Conservation (phyloP, 2,797 vertebrate species). For the Thaleichthys pacificus region DNA sequence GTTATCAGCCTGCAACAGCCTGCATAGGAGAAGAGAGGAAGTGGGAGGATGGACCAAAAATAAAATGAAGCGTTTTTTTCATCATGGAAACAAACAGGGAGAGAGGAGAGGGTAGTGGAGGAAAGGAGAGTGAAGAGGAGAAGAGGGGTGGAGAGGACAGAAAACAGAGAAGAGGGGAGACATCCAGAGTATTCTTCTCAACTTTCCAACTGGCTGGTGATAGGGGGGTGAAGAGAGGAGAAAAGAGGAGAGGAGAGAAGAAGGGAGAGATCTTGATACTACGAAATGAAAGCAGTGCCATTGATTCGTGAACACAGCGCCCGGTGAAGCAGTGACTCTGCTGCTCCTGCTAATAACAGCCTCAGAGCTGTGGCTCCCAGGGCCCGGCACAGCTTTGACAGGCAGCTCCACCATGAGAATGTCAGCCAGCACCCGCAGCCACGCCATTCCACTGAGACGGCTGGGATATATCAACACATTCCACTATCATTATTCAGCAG, state of each 20-base stretch:
- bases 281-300: too few species aligned
- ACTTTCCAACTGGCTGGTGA: too few species aligned
- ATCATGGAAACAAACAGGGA: too few species aligned
- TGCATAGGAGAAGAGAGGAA: conserved; percentile 10
- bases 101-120: too few species aligned
- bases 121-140: not conserved
- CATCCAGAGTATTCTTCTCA: too few species aligned
- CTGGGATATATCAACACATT: conserved; percentile 68
- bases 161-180: not conserved
- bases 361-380: conserved; percentile 42
- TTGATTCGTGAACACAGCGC: too few species aligned
- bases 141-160: not conserved
- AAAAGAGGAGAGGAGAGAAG: not conserved
- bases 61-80: too few species aligned
- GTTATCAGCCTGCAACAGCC: conserved; percentile 56
- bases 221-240: not conserved
- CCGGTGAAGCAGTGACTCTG: not conserved
- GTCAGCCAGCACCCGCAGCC: conserved; percentile 71
- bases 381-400: conserved; percentile 57
- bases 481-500: conserved; percentile 65
- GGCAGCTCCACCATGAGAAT: conserved; percentile 67
- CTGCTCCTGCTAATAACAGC: conserved; percentile 43
- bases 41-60: not conserved
- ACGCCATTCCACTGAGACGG: conserved; percentile 62
- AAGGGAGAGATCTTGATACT: too few species aligned